Evolutionary conservation across 2,113 vertebrate genomes (phyloP).

Genomic region (Campylorhamphus procurvoides): DNA sequence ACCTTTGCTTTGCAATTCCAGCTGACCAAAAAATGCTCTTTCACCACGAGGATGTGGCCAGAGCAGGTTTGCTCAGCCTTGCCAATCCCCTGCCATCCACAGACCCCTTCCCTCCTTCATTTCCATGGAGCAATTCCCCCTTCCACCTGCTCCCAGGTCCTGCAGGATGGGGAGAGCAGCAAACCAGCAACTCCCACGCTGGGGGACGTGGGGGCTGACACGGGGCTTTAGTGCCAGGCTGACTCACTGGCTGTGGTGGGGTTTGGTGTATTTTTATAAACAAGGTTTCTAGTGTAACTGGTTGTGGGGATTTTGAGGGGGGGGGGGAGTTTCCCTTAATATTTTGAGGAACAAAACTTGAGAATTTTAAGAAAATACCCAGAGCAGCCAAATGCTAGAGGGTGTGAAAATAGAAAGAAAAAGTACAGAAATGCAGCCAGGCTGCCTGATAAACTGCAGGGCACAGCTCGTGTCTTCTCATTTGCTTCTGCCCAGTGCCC

Average conservation of each 20-base stretch:
- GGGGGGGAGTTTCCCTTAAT: not conserved
- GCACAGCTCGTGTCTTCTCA: not conserved
- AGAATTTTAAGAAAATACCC: constrained; percentile 50
- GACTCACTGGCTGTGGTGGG: not conserved
- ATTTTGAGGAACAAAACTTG: constrained; percentile 56
- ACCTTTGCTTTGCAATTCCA: not conserved
- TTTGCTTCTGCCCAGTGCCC: not conserved
- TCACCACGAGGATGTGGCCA: not conserved
- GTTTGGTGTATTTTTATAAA: not conserved
- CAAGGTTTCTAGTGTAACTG: not conserved
- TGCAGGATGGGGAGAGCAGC: not conserved
- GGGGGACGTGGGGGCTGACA: accelerated
- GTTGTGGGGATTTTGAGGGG: constrained; percentile 12
- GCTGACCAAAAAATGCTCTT: accelerated
- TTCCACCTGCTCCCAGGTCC: too few relatives aligned
- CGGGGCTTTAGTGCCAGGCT: not conserved
- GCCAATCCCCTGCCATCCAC: not conserved
- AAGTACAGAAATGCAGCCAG: not conserved
- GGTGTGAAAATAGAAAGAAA: not conserved
- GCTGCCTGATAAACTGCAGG: not conserved
- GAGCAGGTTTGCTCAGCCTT: not conserved
- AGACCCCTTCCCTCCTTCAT: not conserved
- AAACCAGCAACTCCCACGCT: not conserved
- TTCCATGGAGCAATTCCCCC: accelerated
- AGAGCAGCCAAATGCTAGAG: not conserved